Evolutionary conservation across 1,140 invertebrate genomes (phyloP).

Genomic region (Antheraea mylitta): DNA sequence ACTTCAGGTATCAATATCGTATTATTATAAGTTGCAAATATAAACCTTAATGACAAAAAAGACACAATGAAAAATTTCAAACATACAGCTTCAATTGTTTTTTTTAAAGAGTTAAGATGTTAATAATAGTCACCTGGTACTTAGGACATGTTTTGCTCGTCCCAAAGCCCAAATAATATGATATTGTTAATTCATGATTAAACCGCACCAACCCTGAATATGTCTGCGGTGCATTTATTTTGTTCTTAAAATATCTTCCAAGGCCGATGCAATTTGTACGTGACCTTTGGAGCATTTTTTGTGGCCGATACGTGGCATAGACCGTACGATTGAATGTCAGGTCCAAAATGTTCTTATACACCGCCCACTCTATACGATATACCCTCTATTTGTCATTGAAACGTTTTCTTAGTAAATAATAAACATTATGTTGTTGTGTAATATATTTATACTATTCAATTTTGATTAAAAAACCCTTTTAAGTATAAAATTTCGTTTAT

Average conservation of each 20-base stretch:
- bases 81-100: too few species aligned
- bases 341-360: conserved; percentile 1
- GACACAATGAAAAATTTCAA: too few species aligned
- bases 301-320: conserved; percentile 7
- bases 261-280: conserved; percentile 13
- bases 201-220: neutral
- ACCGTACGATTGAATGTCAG: conserved; percentile 11
- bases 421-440: neutral
- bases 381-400: neutral
- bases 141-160: too few species aligned
- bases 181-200: too few species aligned
- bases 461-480: too few species aligned
- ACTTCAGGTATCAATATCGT: too few species aligned
- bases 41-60: too few species aligned
- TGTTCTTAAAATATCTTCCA: conserved; percentile 10
- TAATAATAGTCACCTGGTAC: too few species aligned
- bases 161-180: too few species aligned
- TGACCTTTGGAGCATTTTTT: conserved; percentile 8
- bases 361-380: neutral
- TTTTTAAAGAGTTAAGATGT: too few species aligned
- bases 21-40: too few species aligned
- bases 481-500: too few species aligned
- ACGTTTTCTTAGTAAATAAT: neutral
- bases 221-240: conserved; percentile 7
- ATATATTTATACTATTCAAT: neutral